Evolutionary conservation across 2,888 invertebrate species (phyloP).

Genomic region (Thereva unica): DNA sequence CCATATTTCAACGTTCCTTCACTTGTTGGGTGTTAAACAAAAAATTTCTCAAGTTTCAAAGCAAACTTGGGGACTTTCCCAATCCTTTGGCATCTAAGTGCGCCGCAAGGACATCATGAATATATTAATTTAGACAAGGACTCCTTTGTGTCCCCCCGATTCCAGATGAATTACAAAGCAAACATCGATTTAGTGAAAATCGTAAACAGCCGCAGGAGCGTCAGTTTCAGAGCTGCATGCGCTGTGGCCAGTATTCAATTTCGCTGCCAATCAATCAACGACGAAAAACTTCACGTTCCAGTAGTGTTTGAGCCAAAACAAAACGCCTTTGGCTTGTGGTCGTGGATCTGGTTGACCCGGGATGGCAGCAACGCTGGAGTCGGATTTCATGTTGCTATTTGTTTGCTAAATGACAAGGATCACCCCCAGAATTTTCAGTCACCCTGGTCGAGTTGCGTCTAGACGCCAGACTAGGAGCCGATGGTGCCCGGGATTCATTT

Average conservation of each 20-base stretch:
- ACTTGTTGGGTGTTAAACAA: no score
- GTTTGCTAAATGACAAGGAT: constrained; percentile 37
- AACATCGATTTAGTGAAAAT: constrained; percentile 22
- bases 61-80: no score
- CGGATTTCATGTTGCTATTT: constrained; percentile 39
- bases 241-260: constrained; percentile 29
- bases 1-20: no score
- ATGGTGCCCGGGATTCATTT: background rate
- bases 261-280: constrained; percentile 40
- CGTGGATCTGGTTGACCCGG: constrained; percentile 26
- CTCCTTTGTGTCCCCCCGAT: constrained; percentile 6
- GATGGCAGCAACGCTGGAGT: constrained; percentile 16
- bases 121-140: constrained; percentile 1
- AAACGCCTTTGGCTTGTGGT: constrained; percentile 35
- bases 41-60: no score
- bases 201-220: background rate
- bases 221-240: constrained; percentile 9
- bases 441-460: constrained; percentile 26
- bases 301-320: constrained; percentile 37
- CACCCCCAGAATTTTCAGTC: constrained; percentile 12
- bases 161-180: constrained; percentile 19
- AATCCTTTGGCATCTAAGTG: background rate
- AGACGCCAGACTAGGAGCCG: constrained; percentile 38
- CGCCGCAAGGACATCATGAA: background rate
- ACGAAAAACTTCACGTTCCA: constrained; percentile 17